phyloP scores from a whole-genome alignment of 2,797 vertebrate genomes.

The Pangasius djambal region DNA sequence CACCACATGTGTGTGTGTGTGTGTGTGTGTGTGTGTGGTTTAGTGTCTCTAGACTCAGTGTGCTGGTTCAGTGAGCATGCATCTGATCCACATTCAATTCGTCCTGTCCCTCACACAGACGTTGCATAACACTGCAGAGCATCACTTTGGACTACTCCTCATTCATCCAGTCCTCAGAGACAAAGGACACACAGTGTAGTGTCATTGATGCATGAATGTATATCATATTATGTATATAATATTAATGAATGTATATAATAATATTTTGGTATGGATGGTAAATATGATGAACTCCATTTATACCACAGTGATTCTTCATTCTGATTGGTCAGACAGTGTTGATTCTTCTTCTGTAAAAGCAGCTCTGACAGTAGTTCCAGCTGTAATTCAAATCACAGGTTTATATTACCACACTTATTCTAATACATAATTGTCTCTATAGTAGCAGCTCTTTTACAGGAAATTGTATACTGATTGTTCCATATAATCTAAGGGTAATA shows the following conservation, averaged over 20 bases:
- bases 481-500: neutral
- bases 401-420: neutral
- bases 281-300: neutral
- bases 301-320: neutral
- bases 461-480: neutral
- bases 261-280: neutral
- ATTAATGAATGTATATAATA: neutral
- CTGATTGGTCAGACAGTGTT: neutral
- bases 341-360: neutral
- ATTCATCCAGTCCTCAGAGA: constrained; percentile 32
- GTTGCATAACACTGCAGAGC: constrained; percentile 54
- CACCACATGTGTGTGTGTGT: neutral
- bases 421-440: neutral
- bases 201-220: neutral
- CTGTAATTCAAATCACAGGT: neutral
- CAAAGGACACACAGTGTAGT: neutral
- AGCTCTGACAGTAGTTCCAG: neutral
- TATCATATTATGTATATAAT: neutral
- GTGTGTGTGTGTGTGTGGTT: neutral
- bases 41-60: constrained; percentile 28
- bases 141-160: constrained; percentile 16
- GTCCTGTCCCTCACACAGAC: constrained; percentile 48
- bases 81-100: constrained; percentile 60
- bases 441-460: neutral
- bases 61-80: constrained; percentile 56